phyloP scores from a whole-genome alignment of 2,888 invertebrate species.

The Dicranocentrus wangi region DNA sequence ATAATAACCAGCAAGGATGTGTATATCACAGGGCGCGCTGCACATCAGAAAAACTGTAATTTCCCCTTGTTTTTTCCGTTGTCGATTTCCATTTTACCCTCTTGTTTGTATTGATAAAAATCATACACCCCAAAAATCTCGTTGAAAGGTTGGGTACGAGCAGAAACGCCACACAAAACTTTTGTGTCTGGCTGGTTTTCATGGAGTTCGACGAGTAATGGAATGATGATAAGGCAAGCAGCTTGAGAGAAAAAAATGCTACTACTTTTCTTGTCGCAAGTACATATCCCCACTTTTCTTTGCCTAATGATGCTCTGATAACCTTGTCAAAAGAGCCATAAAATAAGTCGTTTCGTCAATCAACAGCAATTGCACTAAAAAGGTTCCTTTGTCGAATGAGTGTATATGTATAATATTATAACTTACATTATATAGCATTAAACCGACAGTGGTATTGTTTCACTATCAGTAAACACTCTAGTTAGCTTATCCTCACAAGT shows the following conservation, averaged over 20 bases:
- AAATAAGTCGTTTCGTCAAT: slow-evolving; percentile 52
- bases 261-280: neutral
- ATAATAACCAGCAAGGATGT: neutral
- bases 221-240: too few species aligned
- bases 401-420: neutral
- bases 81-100: too few species aligned
- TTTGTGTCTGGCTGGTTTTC: too few species aligned
- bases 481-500: slow-evolving; percentile 28
- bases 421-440: neutral
- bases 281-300: slow-evolving; percentile 20
- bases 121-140: neutral
- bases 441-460: slow-evolving; percentile 30
- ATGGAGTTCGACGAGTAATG: too few species aligned
- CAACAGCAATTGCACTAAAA: slow-evolving; percentile 38
- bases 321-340: slow-evolving; percentile 50
- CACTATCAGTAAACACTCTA: slow-evolving; percentile 37
- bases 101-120: neutral
- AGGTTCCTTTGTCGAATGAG: slow-evolving; percentile 9
- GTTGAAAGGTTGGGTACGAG: neutral
- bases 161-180: neutral
- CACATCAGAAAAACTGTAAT: neutral
- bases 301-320: slow-evolving; percentile 46
- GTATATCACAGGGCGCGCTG: neutral
- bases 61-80: neutral
- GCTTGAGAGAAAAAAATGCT: too few species aligned